phyloP scores from a whole-genome alignment of 2,888 invertebrate genomes.

The Lumbricus terrestris region DNA sequence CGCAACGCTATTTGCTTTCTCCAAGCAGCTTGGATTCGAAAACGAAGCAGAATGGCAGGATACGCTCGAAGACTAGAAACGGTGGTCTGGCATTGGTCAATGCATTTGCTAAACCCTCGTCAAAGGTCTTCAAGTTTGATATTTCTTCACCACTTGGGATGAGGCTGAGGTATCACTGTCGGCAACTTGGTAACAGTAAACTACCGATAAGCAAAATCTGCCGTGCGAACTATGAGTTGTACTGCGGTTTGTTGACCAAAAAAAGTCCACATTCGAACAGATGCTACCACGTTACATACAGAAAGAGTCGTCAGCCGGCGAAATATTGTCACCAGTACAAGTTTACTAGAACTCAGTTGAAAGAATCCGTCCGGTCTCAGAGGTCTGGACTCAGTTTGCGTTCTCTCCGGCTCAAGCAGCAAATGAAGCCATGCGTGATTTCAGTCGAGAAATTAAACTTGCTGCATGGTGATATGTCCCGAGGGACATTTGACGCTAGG shows the following conservation, averaged over 20 bases:
- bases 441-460: not conserved
- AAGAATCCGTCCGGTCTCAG: not conserved
- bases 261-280: not conserved
- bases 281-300: not conserved
- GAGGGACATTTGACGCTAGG: not conserved
- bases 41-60: not conserved
- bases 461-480: not conserved
- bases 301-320: not conserved
- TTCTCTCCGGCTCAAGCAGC: not conserved
- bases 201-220: not conserved
- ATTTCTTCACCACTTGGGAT: constrained; percentile 10
- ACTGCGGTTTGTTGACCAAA: not conserved
- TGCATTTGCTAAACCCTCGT: not conserved
- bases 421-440: not conserved
- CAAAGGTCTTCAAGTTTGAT: constrained; percentile 4
- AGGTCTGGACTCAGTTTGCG: not conserved
- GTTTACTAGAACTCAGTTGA: not conserved
- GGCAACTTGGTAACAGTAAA: not conserved
- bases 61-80: not conserved
- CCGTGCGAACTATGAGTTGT: not conserved
- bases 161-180: not conserved
- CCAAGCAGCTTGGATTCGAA: not conserved
- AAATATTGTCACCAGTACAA: not conserved
- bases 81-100: not conserved
- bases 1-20: not conserved